These are phyloP conservation scores for Dromas ardeola DNA, from an alignment of 2,113 vertebrate species.

Conservation along the genomic window DNA sequence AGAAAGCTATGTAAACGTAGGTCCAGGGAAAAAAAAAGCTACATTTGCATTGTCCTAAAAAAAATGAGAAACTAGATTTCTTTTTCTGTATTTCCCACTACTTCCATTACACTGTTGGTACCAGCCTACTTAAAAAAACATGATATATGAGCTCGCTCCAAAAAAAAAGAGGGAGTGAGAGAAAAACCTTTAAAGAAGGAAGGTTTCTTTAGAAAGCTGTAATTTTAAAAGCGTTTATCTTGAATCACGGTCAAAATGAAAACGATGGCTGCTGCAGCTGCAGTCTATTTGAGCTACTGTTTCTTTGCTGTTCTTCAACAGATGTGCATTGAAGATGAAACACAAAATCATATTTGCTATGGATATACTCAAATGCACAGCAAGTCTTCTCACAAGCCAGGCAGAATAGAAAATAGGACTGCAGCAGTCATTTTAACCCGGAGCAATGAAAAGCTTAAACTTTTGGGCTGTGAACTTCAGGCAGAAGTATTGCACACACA, in stretches of 20 bases:
- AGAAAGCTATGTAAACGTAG: neutral
- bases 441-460: neutral
- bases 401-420: neutral
- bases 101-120: neutral
- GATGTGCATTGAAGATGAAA: constrained; percentile 55
- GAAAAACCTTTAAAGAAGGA: constrained; percentile 24
- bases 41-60: neutral
- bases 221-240: constrained; percentile 63
- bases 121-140: neutral
- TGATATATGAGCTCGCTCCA: neutral
- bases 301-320: constrained; percentile 40
- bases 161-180: neutral
- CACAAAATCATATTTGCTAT: constrained; percentile 26
- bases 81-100: neutral
- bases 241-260: constrained; percentile 41
- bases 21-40: neutral
- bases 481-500: neutral
- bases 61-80: neutral
- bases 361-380: neutral
- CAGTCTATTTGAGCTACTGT: constrained; percentile 46
- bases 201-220: constrained; percentile 34
- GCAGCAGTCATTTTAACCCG: neutral
- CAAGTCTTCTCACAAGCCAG: constrained; percentile 9
- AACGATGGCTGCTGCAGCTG: constrained; percentile 35
- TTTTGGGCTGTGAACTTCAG: neutral